Evolutionary conservation across 2,113 vertebrate species (phyloP), one percentile per base, ranked within the genome.

Genomic region (Passer montanus): DNA sequence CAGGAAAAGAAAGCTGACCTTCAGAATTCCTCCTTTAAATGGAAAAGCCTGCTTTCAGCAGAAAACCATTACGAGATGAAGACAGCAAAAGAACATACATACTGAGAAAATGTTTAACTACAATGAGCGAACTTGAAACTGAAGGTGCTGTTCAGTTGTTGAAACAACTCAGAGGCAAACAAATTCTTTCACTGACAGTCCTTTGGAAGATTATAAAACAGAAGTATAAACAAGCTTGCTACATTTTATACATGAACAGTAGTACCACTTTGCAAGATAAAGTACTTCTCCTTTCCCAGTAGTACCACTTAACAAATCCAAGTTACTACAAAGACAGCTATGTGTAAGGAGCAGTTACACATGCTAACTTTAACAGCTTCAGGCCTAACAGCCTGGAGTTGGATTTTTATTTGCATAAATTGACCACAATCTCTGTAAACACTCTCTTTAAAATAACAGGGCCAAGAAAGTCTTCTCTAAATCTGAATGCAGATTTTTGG

Each of bases 1-100:
- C 80, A 23, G 56, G 52, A 93, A 67, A 82, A 91, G 73, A 74
- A 94, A 89, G 84, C 17, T 3, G 63, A 75, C 93, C 91, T 93
- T 94, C 87, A 84, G 68, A 89, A 92, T 49, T 72, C 73, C 89
- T 89, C 64, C 68, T 90, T 81, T 83, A 70, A 59, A 67, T 4
- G 3, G 41, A 86, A 88, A 77, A 84, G 46, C 44, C 69, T 47
- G 10, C 31, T 94, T 89, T 93, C 1, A 1, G 44, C 74, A 87
- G 53, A 92, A 93, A 89, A 67, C 39, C 53, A 37, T 86, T 77
- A 67, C 41, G 3, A 84, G 68, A 62, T 28, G 47, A 91, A 87
- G 28, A 33, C 28, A 63, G 60, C 41, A 35, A 70, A 92, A 86
- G 64, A 70, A 63, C 37, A 44, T 2, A 41, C 4, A 74, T 64